Evolutionary conservation across 1,140 invertebrate genomes (phyloP).

Genomic region (Drosophila pseudoobscura): DNA sequence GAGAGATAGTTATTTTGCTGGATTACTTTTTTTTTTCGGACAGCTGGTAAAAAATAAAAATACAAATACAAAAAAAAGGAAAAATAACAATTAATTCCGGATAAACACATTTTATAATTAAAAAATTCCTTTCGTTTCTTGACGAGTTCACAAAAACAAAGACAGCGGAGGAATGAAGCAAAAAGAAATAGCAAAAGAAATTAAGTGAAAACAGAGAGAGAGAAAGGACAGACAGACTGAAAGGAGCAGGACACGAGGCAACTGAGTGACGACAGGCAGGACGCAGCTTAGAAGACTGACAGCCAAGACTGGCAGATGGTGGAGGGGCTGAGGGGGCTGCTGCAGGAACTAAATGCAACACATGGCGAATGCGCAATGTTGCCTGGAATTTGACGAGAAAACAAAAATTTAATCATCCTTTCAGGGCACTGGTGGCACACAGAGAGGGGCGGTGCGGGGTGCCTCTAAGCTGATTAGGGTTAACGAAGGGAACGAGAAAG

Average conservation of each 20-base stretch:
- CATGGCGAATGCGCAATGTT: conserved; percentile 74
- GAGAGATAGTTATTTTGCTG: conserved; percentile 31
- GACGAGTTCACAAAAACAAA: conserved; percentile 48
- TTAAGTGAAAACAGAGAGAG: conserved; percentile 56
- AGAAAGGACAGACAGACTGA: conserved; percentile 9
- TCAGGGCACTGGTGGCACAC: background rate
- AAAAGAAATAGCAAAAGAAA: conserved; percentile 44
- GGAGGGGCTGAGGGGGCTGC: too few species aligned
- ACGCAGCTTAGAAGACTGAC: too few species aligned
- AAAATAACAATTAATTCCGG: conserved; percentile 75
- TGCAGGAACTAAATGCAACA: conserved; percentile 44
- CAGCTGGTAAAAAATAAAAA: conserved; percentile 33
- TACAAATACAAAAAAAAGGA: conserved; percentile 4
- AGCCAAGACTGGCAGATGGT: too few species aligned
- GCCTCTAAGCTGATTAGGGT: conserved; percentile 74
- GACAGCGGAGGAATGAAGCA: conserved; percentile 32
- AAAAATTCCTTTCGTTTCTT: conserved; percentile 71
- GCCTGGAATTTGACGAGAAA: conserved; percentile 59
- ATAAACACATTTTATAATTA: conserved; percentile 82
- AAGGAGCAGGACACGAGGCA: conserved; percentile 7
- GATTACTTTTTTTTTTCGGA: conserved; percentile 35
- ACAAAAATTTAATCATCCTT: conserved; percentile 69
- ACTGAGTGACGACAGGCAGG: background rate
- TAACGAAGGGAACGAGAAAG: background rate
- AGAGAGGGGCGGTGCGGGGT: background rate